phyloP scores from a whole-genome alignment of 2,113 vertebrate genomes.

The Aegithalos caudatus region DNA sequence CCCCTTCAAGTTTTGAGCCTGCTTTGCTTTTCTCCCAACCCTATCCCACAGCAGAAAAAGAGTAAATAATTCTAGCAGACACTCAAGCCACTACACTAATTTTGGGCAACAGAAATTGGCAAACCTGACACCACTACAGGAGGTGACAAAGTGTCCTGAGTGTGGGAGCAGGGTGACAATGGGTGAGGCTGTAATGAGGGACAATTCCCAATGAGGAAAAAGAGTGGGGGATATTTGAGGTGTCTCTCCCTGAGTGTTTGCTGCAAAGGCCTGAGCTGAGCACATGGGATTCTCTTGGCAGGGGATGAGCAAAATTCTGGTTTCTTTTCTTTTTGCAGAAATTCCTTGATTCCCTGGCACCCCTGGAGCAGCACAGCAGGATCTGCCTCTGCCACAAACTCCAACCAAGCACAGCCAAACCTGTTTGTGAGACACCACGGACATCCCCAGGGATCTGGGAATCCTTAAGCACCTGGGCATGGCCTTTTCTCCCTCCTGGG shows the following conservation, averaged over 20 bases:
- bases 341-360: not conserved
- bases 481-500: not conserved
- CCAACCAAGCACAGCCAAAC: not conserved
- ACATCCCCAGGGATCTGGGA: not conserved
- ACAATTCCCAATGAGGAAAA: accelerated
- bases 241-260: not conserved
- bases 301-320: accelerated
- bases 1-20: too few relatives aligned
- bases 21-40: too few relatives aligned
- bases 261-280: not conserved
- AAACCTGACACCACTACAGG: too few relatives aligned
- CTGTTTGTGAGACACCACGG: not conserved
- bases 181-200: not conserved
- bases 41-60: too few relatives aligned
- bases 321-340: not conserved
- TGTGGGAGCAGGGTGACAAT: not conserved
- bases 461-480: not conserved
- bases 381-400: not conserved
- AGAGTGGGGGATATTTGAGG: not conserved
- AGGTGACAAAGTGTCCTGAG: not conserved
- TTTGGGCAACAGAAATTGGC: too few relatives aligned
- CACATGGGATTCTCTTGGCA: not conserved
- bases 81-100: too few relatives aligned
- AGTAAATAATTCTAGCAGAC: too few relatives aligned
- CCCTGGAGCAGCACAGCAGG: not conserved